Percentiles rank a stretch among this genome's conserved stretches.
Evolutionary conservation across 2,113 vertebrate genomes (phyloP).

Genomic region (Thunnus maccoyii): DNA sequence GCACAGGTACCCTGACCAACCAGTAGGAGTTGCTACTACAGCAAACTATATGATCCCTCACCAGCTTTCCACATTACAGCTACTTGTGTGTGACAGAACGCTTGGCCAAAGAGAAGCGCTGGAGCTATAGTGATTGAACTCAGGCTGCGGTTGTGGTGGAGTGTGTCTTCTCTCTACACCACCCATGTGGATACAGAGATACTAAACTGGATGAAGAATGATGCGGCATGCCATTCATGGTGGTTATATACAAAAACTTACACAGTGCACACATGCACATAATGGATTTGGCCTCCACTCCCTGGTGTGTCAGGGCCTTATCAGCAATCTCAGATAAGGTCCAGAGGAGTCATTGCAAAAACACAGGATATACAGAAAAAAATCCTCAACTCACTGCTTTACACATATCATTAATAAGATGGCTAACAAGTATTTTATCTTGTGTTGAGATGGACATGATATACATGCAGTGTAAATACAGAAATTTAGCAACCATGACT

Average conservation of each 20-base stretch:
- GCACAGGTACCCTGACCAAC: not conserved
- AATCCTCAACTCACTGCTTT: no score
- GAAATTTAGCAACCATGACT: no score
- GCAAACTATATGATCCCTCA: not conserved
- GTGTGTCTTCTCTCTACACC: not conserved
- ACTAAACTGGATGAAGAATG: not conserved
- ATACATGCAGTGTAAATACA: no score
- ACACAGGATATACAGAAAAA: not conserved
- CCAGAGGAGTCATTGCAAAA: conserved; percentile 1
- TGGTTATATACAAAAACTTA: not conserved
- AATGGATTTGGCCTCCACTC: no score
- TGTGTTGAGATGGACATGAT: no score
- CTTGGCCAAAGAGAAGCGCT: not conserved
- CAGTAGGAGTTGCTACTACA: not conserved
- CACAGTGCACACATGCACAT: not conserved
- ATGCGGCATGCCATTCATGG: not conserved
- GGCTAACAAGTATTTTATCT: no score
- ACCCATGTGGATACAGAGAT: not conserved
- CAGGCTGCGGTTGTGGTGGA: not conserved
- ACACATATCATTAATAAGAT: no score
- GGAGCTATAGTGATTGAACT: not conserved
- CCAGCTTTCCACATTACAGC: no score
- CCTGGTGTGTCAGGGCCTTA: no score
- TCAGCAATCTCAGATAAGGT: conserved; percentile 32
- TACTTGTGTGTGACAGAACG: not conserved